These are phyloP conservation scores for Phasia obesa DNA, from an alignment of 2,888 invertebrate genomes.

Conservation along the genomic window DNA sequence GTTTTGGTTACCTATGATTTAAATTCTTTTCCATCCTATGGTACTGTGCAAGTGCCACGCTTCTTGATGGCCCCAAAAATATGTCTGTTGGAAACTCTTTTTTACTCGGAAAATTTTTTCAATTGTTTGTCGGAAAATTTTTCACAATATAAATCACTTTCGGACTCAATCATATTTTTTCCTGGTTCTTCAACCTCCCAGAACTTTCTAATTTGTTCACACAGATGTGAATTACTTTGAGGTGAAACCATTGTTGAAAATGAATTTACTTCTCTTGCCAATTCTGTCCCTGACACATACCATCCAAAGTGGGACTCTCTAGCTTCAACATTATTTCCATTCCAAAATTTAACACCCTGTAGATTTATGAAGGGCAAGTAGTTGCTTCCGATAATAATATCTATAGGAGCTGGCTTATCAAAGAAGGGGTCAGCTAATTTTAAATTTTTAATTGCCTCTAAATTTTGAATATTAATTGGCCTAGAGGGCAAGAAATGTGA, in stretches of 20 bases:
- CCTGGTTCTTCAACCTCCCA: background rate
- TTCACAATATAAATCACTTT: no score
- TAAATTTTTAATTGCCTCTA: background rate
- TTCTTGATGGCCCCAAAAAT: no score
- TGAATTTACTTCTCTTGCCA: background rate
- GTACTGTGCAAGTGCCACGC: no score
- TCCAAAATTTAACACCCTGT: background rate
- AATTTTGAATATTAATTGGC: background rate
- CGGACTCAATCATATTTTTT: no score
- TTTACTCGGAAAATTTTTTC: no score
- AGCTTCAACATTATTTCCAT: background rate
- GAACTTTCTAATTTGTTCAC: background rate
- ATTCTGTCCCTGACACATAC: background rate
- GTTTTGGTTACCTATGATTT: no score
- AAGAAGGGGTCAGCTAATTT: background rate
- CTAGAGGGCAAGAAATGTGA: background rate
- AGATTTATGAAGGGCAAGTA: background rate
- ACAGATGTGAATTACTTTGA: background rate
- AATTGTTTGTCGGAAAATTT: no score
- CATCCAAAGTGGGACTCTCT: background rate
- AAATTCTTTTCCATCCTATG: no score
- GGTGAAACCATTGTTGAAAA: background rate
- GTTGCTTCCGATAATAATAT: conserved; percentile 10
- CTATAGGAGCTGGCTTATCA: background rate
- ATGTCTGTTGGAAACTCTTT: no score